Evolutionary conservation across 2,888 invertebrate species (phyloP).

Genomic region (Chymomyza procnemis): DNA sequence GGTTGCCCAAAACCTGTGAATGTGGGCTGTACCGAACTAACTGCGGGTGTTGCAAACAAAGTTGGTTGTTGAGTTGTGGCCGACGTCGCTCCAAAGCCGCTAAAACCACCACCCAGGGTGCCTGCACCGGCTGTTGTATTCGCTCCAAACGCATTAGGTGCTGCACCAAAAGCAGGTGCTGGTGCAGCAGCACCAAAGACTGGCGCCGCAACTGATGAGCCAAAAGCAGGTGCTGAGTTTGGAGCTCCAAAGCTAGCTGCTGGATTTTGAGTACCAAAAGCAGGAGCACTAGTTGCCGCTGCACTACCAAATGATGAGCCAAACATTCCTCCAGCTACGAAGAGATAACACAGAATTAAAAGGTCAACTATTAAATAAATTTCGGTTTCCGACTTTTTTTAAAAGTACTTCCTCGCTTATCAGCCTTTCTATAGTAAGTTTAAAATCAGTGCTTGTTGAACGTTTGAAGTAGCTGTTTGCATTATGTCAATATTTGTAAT

Average conservation of each 20-base stretch:
- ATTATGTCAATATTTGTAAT: slow-evolving; percentile 21
- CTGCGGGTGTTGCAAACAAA: slow-evolving; percentile 76
- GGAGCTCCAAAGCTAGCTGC: slow-evolving; percentile 32
- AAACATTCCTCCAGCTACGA: slow-evolving; percentile 70
- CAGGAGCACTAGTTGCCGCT: slow-evolving; percentile 51
- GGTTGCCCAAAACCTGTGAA: slow-evolving; percentile 78
- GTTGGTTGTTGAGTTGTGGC: slow-evolving; percentile 72
- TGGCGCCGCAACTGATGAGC: slow-evolving; percentile 26
- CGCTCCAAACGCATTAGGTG: slow-evolving; percentile 59
- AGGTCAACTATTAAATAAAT: slow-evolving; percentile 45
- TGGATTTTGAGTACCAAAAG: slow-evolving; percentile 41
- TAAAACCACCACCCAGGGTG: slow-evolving; percentile 72
- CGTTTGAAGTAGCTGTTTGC: slow-evolving; percentile 13
- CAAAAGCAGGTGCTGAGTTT: background rate
- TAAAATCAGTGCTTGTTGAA: slow-evolving; percentile 32
- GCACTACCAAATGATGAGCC: slow-evolving; percentile 73
- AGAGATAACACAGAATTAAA: slow-evolving; percentile 41
- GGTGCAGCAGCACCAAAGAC: slow-evolving; percentile 53
- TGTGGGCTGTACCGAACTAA: slow-evolving; percentile 76
- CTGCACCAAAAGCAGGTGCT: slow-evolving; percentile 55
- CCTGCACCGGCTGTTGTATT: slow-evolving; percentile 56
- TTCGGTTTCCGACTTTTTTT: slow-evolving; percentile 18
- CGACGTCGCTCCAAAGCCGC: slow-evolving; percentile 77
- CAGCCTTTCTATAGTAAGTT: slow-evolving; percentile 18
- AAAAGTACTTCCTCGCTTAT: slow-evolving; percentile 48